phyloP scores from a whole-genome alignment of 1,140 invertebrate genomes.

The Pseudomyrmex pallidus region DNA sequence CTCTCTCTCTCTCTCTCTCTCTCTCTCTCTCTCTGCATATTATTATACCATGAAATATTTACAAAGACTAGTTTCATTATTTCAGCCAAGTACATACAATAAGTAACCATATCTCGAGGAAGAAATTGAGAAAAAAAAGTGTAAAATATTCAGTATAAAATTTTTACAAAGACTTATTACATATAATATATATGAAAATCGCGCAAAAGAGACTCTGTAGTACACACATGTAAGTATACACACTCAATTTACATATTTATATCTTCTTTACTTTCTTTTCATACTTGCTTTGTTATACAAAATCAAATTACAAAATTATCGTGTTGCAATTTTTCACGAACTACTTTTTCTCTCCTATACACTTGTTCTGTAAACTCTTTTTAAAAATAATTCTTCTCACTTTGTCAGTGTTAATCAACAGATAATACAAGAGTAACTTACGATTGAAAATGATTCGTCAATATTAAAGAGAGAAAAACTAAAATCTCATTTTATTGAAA shows the following conservation, averaged over 20 bases:
- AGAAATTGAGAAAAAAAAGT: background rate
- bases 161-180: no score
- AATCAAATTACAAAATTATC: background rate
- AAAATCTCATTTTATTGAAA: background rate
- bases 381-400: background rate
- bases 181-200: no score
- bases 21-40: no score
- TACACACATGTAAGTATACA: background rate
- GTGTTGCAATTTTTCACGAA: background rate
- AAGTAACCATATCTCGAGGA: background rate
- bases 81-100: background rate
- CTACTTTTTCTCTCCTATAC: background rate
- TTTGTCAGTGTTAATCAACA: background rate
- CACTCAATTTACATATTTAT: background rate
- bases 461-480: background rate
- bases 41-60: no score
- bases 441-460: background rate
- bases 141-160: background rate
- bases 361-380: background rate
- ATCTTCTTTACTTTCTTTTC: background rate
- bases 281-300: background rate
- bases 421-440: background rate
- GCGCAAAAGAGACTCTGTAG: background rate
- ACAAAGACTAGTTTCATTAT: background rate
- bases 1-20: no score